Evolutionary conservation across 2,113 vertebrate species (phyloP).

Genomic region (Lophius piscatorius): DNA sequence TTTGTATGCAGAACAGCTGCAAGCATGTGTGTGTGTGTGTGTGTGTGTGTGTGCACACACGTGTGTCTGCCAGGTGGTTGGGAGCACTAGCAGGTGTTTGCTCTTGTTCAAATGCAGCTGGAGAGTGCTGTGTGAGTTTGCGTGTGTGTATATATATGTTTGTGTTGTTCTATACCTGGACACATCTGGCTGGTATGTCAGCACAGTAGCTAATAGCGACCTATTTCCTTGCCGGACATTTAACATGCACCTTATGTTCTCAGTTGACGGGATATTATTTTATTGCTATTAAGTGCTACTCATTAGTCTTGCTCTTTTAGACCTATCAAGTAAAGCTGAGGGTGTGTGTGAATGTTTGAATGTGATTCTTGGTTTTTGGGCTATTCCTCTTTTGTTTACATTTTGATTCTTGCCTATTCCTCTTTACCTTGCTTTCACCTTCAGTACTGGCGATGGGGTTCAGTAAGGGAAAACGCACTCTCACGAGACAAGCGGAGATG

Average conservation of each 20-base stretch:
- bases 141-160: constrained; percentile 1
- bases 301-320: constrained; percentile 37
- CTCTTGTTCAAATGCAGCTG: constrained; percentile 67
- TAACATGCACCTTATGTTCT: constrained; percentile 49
- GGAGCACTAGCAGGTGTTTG: constrained; percentile 71
- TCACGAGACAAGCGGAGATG: constrained; percentile 60
- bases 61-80: constrained; percentile 64
- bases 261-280: constrained; percentile 46
- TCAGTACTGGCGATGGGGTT: constrained; percentile 33
- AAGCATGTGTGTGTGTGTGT: constrained; percentile 22
- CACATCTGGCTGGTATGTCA: constrained; percentile 51
- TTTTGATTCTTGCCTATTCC: constrained; percentile 10
- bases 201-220: constrained; percentile 62
- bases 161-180: constrained; percentile 63
- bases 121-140: constrained; percentile 43
- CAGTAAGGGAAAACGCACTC: constrained; percentile 29
- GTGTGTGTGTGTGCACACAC: constrained; percentile 29
- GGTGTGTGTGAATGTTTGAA: background rate
- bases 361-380: constrained; percentile 15
- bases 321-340: constrained; percentile 11
- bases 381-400: background rate
- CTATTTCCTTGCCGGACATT: constrained; percentile 55
- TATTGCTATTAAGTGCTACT: constrained; percentile 31
- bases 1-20: constrained; percentile 63
- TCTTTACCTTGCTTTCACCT: background rate